Base-by-base conservation (phyloP, 1,140 invertebrate genomes). In the Phymastichus coffea region DNA sequence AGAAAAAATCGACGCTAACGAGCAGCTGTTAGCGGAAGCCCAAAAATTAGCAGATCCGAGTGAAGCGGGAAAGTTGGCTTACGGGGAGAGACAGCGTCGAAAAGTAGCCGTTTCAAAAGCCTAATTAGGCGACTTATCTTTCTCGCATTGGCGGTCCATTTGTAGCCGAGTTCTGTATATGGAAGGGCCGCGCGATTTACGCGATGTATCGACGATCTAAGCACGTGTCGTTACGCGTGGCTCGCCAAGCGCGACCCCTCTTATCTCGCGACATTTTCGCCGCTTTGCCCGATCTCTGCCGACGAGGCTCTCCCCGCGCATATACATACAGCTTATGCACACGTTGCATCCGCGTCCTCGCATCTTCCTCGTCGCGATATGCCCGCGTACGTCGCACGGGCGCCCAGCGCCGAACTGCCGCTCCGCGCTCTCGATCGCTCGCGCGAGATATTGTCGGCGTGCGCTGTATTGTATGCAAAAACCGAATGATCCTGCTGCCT, bases 251-350 rank as follows among this genome's bases (percentile, higher is more conserved):
- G 26, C n/a, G n/a, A n/a, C n/a, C n/a, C n/a, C n/a, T n/a, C 25
- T 48, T 48, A 48, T 48, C 46, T 48, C 46, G 46, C 26, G 26
- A 33, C 46, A 30, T 48, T 48, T 48, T 30, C 46, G 20, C 46
- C 19, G 15, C n/a, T 33, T 33, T 30, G 33, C 15, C 9, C 26
- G 46, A 48, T 48, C 15, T 48, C n/a, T 10, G 41, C 41, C 12
- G 12, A 9, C 41, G 22, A n/a, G n/a, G n/a, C n/a, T n/a, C n/a
- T n/a, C 19, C 2, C 4, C 25, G 3, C 41, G 20, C 10, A 22
- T 22, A 23, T 8, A n/a, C 25, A 44, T 25, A 44, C 15, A 40
- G 2, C 20, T 23, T 41, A 17, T 41, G 20, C 41, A 10, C 1
- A n/a, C 7, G 20, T 3, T 23, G 43, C 22, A 14, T 1, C n/a